Evolutionary conservation across 2,888 invertebrate species (phyloP).

Genomic region (Mimachlamys varia): DNA sequence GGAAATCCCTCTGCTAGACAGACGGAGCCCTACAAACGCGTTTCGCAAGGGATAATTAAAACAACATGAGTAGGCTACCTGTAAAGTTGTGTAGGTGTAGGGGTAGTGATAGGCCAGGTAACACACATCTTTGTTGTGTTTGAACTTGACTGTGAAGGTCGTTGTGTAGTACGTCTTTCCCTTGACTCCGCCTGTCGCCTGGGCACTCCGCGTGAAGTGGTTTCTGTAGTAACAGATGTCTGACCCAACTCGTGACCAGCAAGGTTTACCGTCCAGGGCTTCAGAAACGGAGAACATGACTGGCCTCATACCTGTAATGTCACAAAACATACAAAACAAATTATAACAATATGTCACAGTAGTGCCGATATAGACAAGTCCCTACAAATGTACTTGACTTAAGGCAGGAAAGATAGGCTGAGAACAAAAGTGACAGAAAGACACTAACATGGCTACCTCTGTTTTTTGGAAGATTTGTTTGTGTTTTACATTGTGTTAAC

Average conservation of each 20-base stretch:
- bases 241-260: slow-evolving; percentile 89
- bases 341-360: no score
- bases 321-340: background rate
- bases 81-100: slow-evolving; percentile 87
- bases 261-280: slow-evolving; percentile 82
- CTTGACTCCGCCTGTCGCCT: slow-evolving; percentile 81
- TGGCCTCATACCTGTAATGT: slow-evolving; percentile 91
- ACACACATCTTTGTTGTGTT: slow-evolving; percentile 89
- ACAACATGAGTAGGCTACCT: no score
- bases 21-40: no score
- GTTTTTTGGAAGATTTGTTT: no score
- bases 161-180: slow-evolving; percentile 87
- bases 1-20: no score
- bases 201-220: slow-evolving; percentile 79
- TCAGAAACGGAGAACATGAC: slow-evolving; percentile 92
- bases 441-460: no score
- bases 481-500: no score
- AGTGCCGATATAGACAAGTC: no score
- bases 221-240: slow-evolving; percentile 93
- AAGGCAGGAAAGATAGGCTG: no score
- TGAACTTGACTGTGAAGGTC: slow-evolving; percentile 90
- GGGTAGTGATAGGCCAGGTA: slow-evolving; percentile 95
- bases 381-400: no score
- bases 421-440: no score
- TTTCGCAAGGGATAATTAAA: no score